phyloP scores from a whole-genome alignment of 1,140 invertebrate species.

The Protaetia brevitarsis region DNA sequence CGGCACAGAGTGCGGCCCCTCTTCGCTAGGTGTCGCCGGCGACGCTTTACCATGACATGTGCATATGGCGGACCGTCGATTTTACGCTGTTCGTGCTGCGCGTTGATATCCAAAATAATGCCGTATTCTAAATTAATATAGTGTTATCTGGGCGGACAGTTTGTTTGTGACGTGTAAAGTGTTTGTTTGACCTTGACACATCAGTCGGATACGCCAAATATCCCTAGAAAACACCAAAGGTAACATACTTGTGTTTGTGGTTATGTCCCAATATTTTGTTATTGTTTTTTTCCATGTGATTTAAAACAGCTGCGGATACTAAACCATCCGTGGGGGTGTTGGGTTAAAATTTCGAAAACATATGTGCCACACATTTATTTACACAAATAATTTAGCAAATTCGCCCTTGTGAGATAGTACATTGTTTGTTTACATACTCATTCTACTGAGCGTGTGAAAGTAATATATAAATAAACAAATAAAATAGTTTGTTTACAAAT shows the following conservation, averaged over 20 bases:
- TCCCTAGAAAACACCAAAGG: not conserved
- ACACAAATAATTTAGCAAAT: not conserved
- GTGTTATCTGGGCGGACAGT: not conserved
- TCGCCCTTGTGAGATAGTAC: not conserved
- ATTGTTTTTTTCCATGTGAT: constrained; percentile 16
- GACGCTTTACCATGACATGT: not conserved
- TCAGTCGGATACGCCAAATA: not conserved
- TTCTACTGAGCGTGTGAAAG: too few species aligned
- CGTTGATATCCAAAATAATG: constrained; percentile 8
- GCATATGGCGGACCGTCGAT: constrained; percentile 3
- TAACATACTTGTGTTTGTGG: constrained; percentile 7
- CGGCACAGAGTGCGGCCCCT: not conserved
- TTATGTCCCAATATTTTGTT: constrained; percentile 10
- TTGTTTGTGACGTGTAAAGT: constrained; percentile 11
- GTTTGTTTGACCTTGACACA: not conserved
- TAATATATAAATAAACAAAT: too few species aligned
- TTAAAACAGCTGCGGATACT: not conserved
- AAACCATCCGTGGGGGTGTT: not conserved
- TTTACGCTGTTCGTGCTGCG: not conserved
- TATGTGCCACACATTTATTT: not conserved
- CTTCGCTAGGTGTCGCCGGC: not conserved
- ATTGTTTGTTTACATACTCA: not conserved
- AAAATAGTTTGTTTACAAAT: too few species aligned
- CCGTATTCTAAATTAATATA: constrained; percentile 7
- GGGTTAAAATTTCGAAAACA: not conserved